phyloP scores from a whole-genome alignment of 2,888 invertebrate genomes.

The Meliscaeva auricollis region DNA sequence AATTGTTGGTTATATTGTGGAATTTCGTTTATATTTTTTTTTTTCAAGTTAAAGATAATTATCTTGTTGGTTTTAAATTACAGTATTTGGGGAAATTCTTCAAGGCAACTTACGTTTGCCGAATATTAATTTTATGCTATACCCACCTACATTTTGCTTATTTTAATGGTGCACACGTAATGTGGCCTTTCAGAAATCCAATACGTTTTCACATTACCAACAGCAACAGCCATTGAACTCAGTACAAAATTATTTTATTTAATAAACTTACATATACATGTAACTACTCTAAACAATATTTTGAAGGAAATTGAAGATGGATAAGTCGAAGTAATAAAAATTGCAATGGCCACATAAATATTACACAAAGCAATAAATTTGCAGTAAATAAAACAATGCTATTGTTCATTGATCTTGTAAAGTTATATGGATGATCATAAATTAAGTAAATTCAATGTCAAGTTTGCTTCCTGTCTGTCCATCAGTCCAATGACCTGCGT shows the following conservation, averaged over 20 bases:
- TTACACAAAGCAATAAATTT: too few species aligned
- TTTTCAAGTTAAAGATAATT: not conserved
- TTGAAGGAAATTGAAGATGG: not conserved
- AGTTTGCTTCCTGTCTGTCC: too few species aligned
- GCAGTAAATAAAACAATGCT: too few species aligned
- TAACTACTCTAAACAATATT: not conserved
- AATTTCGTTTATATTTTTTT: not conserved
- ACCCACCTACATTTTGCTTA: not conserved
- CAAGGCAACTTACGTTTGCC: slow-evolving; percentile 46
- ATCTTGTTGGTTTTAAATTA: slow-evolving; percentile 12
- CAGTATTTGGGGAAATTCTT: slow-evolving; percentile 35
- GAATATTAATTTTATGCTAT: slow-evolving; percentile 43
- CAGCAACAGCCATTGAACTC: not conserved
- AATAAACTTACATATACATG: not conserved
- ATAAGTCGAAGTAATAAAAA: not conserved
- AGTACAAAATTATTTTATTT: not conserved
- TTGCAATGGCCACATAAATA: too few species aligned
- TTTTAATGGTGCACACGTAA: slow-evolving; percentile 3
- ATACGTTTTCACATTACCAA: not conserved
- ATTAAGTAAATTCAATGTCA: too few species aligned
- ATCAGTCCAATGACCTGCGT: too few species aligned
- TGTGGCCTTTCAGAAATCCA: not conserved
- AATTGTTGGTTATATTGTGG: not conserved
- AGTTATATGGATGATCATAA: too few species aligned
- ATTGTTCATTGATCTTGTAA: too few species aligned